Base-by-base conservation (phyloP, 1,140 invertebrate genomes). In the Cecropterus lyciades region DNA sequence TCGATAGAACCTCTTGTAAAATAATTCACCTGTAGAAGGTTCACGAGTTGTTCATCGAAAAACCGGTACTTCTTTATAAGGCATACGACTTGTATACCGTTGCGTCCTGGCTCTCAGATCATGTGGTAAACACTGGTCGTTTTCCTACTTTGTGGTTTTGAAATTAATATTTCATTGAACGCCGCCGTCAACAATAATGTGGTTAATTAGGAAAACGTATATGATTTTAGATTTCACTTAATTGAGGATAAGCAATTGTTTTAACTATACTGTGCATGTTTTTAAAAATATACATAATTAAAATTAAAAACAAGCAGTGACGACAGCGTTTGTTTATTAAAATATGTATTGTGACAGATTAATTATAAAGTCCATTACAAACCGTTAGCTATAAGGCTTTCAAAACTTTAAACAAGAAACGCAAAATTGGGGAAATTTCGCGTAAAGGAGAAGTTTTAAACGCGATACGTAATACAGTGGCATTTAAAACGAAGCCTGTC, bases 131-230 rank as follows among this genome's bases (percentile, higher is more conserved):
- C 43, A 46, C 10, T 11, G 11, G 3, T 15, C 27, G 42, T 59
- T 59, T 59, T 59, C 43, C 43, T 48, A 46, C 16, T 48, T 33
- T 59, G 56, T 46, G 43, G 43, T 59, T 59, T 59, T 27, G 14
- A 46, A 59, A 27, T 46, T 43, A 59, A 46, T 59, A 40, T 30
- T 59, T 59, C 55, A 45, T 59, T 59, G 55, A 59, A 59, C 14
- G 13, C 37, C 11, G 16, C 40, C 53, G 53, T 57, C 53, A 43
- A 57, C 37, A 45, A 17, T 57, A 17, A 57, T 57, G 53, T 45
- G 53, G 53, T 57, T 57, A 57, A 57, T 57, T 45, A 43, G 16
- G n/a, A 15, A 42, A 40, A 40, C 14, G 10, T 42, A 6, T 43
- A 56, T 14, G 20, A 51, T 51, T 14, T 30, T 27, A 27, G 24